Conservation (phyloP, 2,797 vertebrate species). For the Cyclopterus lumpus region DNA sequence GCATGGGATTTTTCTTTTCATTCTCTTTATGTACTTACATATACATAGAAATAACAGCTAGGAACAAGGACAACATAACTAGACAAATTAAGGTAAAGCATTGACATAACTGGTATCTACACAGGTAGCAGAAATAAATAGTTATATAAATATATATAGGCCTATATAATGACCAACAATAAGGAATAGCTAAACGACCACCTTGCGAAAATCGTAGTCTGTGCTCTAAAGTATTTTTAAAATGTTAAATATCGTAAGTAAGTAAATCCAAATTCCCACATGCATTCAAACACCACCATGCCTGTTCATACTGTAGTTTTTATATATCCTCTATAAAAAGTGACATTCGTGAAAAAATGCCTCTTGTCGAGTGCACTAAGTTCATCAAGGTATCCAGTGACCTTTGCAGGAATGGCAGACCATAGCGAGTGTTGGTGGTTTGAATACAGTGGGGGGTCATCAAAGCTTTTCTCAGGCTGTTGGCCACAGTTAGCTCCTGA, state of each 20-base stretch:
- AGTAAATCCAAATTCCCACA: background rate
- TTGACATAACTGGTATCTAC: background rate
- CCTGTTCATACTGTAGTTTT: constrained; percentile 32
- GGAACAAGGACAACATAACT: background rate
- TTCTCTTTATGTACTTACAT: background rate
- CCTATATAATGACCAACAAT: background rate
- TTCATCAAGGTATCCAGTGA: constrained; percentile 61
- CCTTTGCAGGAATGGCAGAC: constrained; percentile 58
- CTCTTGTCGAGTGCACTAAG: constrained; percentile 49
- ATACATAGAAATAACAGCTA: background rate
- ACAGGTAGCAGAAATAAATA: background rate
- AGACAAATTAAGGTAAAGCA: background rate
- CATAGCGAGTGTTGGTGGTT: constrained; percentile 43
- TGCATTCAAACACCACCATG: constrained; percentile 20
- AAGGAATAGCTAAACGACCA: background rate
- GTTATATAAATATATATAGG: background rate
- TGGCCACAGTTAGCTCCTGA: constrained; percentile 66
- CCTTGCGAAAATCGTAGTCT: background rate
- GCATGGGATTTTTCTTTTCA: too few relatives aligned
- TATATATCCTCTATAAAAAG: constrained; percentile 32
- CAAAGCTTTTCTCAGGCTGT: constrained; percentile 76
- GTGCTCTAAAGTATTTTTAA: background rate
- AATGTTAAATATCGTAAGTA: background rate
- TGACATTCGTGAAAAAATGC: constrained; percentile 54
- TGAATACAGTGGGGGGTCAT: constrained; percentile 69